These are phyloP conservation scores for Stichodactyla mertensii DNA, from an alignment of 64 coral and sea anemone genomes.

Conservation along the genomic window DNA sequence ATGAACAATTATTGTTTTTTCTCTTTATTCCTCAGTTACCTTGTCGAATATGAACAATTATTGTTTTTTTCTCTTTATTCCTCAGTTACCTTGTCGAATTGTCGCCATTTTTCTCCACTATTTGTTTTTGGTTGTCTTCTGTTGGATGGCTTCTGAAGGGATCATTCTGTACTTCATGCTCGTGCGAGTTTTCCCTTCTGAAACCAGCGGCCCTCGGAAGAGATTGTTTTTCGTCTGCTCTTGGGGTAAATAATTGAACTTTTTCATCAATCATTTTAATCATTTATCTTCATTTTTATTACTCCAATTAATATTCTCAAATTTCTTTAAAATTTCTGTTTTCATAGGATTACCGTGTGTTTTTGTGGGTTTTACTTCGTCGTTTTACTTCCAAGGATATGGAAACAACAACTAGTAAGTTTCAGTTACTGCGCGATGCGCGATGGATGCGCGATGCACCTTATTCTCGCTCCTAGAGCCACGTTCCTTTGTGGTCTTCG, in stretches of 20 bases:
- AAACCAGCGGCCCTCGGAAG: constrained; percentile 43
- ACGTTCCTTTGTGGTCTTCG: too few relatives aligned
- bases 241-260: constrained; percentile 52
- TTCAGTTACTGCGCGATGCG: not conserved
- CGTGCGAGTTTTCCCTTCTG: constrained; percentile 81
- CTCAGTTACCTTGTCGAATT: constrained; percentile 56
- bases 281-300: too few relatives aligned
- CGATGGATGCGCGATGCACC: too few relatives aligned
- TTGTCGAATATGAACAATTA: constrained; percentile 27
- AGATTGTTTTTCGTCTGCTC: constrained; percentile 70
- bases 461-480: too few relatives aligned
- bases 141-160: constrained; percentile 93
- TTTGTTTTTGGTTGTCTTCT: constrained; percentile 82
- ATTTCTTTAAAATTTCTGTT: not conserved
- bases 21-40: constrained; percentile 27
- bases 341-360: constrained; percentile 25
- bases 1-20: too few relatives aligned
- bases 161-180: constrained; percentile 83
- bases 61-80: not conserved
- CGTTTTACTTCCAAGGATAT: constrained; percentile 35
- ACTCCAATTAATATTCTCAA: too few relatives aligned
- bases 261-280: not conserved
- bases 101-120: constrained; percentile 87
- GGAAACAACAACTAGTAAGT: constrained; percentile 52
- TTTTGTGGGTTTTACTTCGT: constrained; percentile 25